Evolutionary conservation across 2,888 invertebrate species (phyloP).

Genomic region (Cephus pulcher): DNA sequence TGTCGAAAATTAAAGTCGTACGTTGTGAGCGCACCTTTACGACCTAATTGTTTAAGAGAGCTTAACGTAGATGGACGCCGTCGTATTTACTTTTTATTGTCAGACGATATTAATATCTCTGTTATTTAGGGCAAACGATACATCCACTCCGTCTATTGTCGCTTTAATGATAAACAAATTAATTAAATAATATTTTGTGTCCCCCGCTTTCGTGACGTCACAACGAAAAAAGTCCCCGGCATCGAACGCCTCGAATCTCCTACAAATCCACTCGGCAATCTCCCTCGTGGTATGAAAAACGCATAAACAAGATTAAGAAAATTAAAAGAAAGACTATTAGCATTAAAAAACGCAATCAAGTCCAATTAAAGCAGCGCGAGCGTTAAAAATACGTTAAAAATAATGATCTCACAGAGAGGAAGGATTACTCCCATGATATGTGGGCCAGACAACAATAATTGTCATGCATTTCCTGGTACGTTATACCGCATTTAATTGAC

Average conservation of each 20-base stretch:
- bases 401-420: not conserved
- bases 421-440: constrained; percentile 21
- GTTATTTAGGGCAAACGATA: not conserved
- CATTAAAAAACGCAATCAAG: not conserved
- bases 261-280: constrained; percentile 7
- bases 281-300: not conserved
- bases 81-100: not conserved
- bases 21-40: not conserved
- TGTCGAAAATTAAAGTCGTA: not conserved
- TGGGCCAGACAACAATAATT: constrained; percentile 61
- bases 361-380: not conserved
- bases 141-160: not conserved
- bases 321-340: not conserved
- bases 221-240: not conserved
- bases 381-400: not conserved
- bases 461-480: constrained; percentile 59
- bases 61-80: not conserved
- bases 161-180: not conserved
- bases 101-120: not conserved
- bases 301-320: not conserved
- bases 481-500: constrained; percentile 53
- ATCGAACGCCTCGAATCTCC: not conserved
- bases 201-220: accelerated
- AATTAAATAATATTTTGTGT: not conserved
- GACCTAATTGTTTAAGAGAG: not conserved